These are phyloP conservation scores for Orthosia gracilis DNA, from an alignment of 2,888 invertebrate genomes.

Conservation along the genomic window DNA sequence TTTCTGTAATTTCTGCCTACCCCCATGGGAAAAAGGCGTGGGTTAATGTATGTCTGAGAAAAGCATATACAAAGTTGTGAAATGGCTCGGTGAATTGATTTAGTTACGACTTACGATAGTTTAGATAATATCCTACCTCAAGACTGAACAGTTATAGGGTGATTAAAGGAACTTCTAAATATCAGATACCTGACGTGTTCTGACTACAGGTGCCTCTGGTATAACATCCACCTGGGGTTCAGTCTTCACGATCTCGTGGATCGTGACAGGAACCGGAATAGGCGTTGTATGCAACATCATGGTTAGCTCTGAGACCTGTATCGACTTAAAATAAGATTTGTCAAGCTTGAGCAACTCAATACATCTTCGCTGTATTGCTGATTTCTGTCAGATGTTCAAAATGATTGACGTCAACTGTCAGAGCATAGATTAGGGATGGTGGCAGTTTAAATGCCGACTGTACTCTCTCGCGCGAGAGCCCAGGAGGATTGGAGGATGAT, in stretches of 20 bases:
- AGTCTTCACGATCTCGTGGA: constrained; percentile 60
- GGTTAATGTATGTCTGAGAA: no score
- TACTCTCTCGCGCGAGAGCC: no score
- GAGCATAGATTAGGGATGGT: background rate
- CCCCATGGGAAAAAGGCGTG: no score
- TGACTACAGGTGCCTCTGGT: constrained; percentile 29
- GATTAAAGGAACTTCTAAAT: no score
- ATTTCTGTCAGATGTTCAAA: constrained; percentile 19
- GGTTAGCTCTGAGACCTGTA: background rate
- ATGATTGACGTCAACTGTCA: constrained; percentile 28
- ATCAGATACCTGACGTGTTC: constrained; percentile 24
- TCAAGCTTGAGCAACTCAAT: background rate
- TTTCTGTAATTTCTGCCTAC: no score
- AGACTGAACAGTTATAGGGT: no score
- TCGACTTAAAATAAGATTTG: background rate
- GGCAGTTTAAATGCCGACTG: no score
- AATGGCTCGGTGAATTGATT: no score
- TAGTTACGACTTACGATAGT: no score
- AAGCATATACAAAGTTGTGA: no score
- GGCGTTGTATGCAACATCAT: constrained; percentile 71
- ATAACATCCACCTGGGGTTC: constrained; percentile 32
- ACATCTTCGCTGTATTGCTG: constrained; percentile 12
- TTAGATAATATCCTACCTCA: no score
- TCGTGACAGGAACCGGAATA: constrained; percentile 64
- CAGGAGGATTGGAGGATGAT: no score